A percentile compares a stretch with the other conserved stretches of the same genome.
These are phyloP conservation scores for Apeira syringaria DNA, from an alignment of 2,888 invertebrate species.

Conservation along the genomic window DNA sequence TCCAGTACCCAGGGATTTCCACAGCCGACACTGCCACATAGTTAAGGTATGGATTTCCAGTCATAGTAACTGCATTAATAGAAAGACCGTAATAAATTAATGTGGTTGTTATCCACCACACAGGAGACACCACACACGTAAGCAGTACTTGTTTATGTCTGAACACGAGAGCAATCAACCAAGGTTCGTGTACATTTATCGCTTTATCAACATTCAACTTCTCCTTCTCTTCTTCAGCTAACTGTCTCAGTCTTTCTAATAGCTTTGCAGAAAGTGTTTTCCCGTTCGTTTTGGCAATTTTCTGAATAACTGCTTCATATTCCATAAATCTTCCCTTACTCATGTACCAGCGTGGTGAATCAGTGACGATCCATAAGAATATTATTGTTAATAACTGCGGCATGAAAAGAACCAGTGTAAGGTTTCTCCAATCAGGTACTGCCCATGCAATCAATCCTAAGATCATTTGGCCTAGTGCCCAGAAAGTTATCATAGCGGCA, in stretches of 20 bases:
- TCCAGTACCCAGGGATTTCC: conserved; percentile 87
- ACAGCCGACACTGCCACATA: conserved; percentile 85
- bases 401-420: neutral
- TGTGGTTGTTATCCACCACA: neutral
- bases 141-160: neutral
- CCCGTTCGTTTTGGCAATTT: neutral
- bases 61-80: conserved; percentile 86
- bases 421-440: neutral
- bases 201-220: neutral
- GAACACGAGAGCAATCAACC: neutral
- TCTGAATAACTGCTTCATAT: neutral
- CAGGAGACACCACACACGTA: neutral
- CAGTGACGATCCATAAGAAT: neutral
- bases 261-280: neutral
- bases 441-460: neutral
- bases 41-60: conserved; percentile 86
- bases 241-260: neutral
- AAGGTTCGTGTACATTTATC: neutral
- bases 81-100: conserved; percentile 86
- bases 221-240: neutral
- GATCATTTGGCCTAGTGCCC: neutral
- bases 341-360: neutral
- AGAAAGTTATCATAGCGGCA: neutral
- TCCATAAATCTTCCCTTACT: neutral
- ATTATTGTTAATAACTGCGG: neutral